Evolutionary conservation across 1,140 invertebrate genomes (phyloP), one percentile per base, ranked within the genome.

Genomic region (Polypedilum pembai): DNA sequence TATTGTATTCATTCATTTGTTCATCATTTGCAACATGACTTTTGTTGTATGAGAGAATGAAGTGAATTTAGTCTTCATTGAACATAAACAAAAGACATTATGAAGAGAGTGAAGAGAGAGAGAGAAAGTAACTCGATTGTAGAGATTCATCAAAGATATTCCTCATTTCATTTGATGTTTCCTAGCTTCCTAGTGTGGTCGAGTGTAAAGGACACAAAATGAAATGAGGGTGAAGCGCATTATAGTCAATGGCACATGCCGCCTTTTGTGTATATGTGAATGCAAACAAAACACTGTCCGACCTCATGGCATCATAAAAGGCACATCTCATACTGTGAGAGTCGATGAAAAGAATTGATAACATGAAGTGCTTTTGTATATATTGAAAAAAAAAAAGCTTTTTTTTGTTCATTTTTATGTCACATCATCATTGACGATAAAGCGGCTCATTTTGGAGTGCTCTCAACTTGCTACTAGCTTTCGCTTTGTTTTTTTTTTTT

Each of bases 361-460:
- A 56, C 45, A 56, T 56, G 45, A 56, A 56, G 45, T 56, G n/a
- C 45, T 56, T 56, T 56, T 56, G 4, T 56, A 33, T 33, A 56
- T 56, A 56, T 56, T 56, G 12, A n/a, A 56, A 56, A 56, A 56
- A n/a, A 56, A 56, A 56, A 56, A 56, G 45, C 45, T 56, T 15
- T 56, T 56, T 56, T 56, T 56, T 56, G 45, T 56, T 56, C 45
- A 56, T 56, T 56, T 56, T n/a, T 12, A 56, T 56, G 45, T 56
- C 45, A 12, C 12, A n/a, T n/a, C 45, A 56, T 56, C 12, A 56
- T n/a, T 56, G 45, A 56, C n/a, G 8, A 56, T 56, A 12, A 15
- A 56, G 45, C 45, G 45, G 45, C 45, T 56, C 3, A 4, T 3
- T 56, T 15, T 56, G 3, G n/a, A 56, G 45, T 56, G 45, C 45